Evolutionary conservation across 2,888 invertebrate genomes (phyloP), one percentile per base, ranked within the genome.

Genomic region (Apotomis capreana): DNA sequence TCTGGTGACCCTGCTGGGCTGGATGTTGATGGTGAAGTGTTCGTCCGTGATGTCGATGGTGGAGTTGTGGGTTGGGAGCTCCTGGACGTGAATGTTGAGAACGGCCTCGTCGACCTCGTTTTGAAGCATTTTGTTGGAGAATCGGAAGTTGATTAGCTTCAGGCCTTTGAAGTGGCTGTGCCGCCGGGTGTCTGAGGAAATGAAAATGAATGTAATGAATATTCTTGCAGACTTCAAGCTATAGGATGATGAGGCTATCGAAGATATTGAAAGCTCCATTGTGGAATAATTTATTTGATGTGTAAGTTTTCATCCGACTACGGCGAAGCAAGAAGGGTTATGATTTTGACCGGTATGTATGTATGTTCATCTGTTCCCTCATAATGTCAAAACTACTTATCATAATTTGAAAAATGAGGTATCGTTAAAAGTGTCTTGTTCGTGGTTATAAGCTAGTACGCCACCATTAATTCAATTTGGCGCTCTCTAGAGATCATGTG

Each of bases 101-200:
- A 95, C 94, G 0, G 96, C 96, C 77, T 95, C 94, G 74, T 94
- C 93, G 12, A 96, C 95, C 77, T 95, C 95, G 83, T 95, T 96
- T 82, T 95, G 95, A 15, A 95, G 93, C 68, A 96, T 94, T 83
- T 95, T 95, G 79, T 95, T 95, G 63, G 96, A 94, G 85, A 97
- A 95, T 77, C 94, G 94, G 90, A 96, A 97, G 89, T 95, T 95
- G 77, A 96, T 94, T 75, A 96, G 94, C 83, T 95, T 95, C 76
- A 95, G 92, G 69, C 94, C 95, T 78, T 95, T 95, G 89, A 95
- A 95, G 80, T 95, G 94, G 81, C 95, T 95, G 87, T 96, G 95
- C 77, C 95, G 90, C 83, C 94, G 94, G 65, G 95, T 94, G 87
- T 96, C 96, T 96, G 95, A 70, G 69, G 77, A 5, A 89, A 90